Conservation (phyloP, 2,888 invertebrate species). For the Fabriciana adippe region DNA sequence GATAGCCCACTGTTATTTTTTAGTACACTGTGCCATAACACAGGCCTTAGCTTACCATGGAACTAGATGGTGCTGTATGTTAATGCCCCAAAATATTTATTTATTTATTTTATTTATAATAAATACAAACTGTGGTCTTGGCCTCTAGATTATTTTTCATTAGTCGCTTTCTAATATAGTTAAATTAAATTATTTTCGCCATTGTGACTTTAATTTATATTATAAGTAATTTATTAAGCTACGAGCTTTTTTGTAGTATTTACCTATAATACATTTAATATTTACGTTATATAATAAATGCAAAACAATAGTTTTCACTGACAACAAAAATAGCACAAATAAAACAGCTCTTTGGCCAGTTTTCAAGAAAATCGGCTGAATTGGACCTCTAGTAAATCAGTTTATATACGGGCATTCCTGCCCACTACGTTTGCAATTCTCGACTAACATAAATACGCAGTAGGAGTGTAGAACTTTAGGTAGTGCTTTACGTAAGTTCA, state of each 20-base stretch:
- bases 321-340: constrained; percentile 24
- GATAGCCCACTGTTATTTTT: no score
- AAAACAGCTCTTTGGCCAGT: constrained; percentile 31
- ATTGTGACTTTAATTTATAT: no score
- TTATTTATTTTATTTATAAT: no score
- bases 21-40: no score
- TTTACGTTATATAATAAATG: constrained; percentile 22
- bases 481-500: constrained; percentile 28
- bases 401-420: constrained; percentile 34
- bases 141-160: no score
- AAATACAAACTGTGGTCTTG: no score
- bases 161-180: no score
- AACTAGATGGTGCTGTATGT: no score
- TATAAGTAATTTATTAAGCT: not conserved
- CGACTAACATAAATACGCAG: constrained; percentile 31
- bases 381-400: constrained; percentile 38
- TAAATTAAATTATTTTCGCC: no score
- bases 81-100: no score
- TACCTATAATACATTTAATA: not conserved
- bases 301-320: constrained; percentile 1
- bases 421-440: constrained; percentile 34
- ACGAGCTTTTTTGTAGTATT: not conserved
- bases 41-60: no score
- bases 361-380: constrained; percentile 36
- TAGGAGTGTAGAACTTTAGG: constrained; percentile 18